Conservation (phyloP, 1,140 invertebrate genomes). For the Bombus waltoni region DNA sequence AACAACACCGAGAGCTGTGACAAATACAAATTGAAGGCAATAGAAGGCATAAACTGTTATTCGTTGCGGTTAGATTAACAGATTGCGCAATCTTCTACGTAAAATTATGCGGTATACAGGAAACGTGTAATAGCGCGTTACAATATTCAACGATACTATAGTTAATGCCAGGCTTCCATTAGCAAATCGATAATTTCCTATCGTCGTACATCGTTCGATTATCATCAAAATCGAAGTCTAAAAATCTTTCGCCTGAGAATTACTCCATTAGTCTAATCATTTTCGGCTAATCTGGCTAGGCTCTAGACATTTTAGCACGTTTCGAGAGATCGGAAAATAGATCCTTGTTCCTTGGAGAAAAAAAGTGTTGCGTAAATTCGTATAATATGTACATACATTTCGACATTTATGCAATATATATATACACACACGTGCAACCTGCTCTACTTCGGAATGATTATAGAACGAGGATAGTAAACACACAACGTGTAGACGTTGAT, state of each 20-base stretch:
- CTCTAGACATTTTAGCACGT: not conserved
- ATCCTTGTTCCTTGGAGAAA: not conserved
- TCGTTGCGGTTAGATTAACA: constrained; percentile 2
- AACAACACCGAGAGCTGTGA: not conserved
- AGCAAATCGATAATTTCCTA: not conserved
- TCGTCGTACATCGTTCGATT: not conserved
- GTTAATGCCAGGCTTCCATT: not conserved
- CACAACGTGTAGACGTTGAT: not conserved
- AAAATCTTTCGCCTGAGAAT: not conserved
- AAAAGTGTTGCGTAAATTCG: not conserved
- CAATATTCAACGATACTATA: not conserved
- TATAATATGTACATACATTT: too few relatives aligned
- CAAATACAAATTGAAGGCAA: not conserved
- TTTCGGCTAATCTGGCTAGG: too few relatives aligned
- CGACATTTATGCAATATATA: too few relatives aligned
- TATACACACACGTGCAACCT: not conserved
- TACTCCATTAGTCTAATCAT: not conserved
- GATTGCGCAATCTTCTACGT: not conserved
- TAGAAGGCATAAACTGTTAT: not conserved
- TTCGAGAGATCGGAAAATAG: not conserved
- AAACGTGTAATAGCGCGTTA: not conserved
- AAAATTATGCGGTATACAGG: not conserved
- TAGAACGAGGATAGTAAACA: not conserved
- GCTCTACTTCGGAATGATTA: not conserved
- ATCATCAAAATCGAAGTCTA: too few relatives aligned